phyloP scores from a whole-genome alignment of 1,140 invertebrate species.

The Zaprionus davidi region DNA sequence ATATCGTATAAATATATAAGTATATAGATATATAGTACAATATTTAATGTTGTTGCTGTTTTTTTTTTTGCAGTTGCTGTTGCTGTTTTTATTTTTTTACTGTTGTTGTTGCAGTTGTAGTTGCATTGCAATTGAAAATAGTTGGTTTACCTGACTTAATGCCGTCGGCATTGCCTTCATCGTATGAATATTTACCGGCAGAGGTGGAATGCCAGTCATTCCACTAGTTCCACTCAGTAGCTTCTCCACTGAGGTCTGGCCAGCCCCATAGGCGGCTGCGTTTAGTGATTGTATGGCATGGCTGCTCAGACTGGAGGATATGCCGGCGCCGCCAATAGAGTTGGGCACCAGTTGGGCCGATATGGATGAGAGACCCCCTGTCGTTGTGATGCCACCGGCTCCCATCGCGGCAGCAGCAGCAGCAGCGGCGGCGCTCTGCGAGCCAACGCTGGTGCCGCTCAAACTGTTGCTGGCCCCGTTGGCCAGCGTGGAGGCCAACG shows the following conservation, averaged over 20 bases:
- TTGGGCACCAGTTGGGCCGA: constrained; percentile 79
- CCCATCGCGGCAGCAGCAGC: constrained; percentile 34
- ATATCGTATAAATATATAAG: constrained; percentile 15
- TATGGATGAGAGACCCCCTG: constrained; percentile 75
- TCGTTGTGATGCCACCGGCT: constrained; percentile 22
- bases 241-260: constrained; percentile 76
- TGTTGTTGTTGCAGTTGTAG: constrained; percentile 62
- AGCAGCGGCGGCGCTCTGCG: constrained; percentile 53
- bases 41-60: constrained; percentile 20
- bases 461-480: constrained; percentile 73
- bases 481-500: constrained; percentile 70
- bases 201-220: constrained; percentile 83
- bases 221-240: constrained; percentile 82
- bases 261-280: constrained; percentile 49
- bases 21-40: constrained; percentile 11
- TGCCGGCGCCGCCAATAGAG: constrained; percentile 81
- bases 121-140: constrained; percentile 83
- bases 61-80: constrained; percentile 20
- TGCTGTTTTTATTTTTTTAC: constrained; percentile 11
- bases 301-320: constrained; percentile 82
- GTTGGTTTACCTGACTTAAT: constrained; percentile 84
- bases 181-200: constrained; percentile 84
- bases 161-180: constrained; percentile 84
- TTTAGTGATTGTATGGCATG: constrained; percentile 79
- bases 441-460: constrained; percentile 72